A percentile compares a stretch with the other conserved stretches of the same genome.
Evolutionary conservation across 2,113 vertebrate species (phyloP).

Genomic region (Potamarius usumacintae): DNA sequence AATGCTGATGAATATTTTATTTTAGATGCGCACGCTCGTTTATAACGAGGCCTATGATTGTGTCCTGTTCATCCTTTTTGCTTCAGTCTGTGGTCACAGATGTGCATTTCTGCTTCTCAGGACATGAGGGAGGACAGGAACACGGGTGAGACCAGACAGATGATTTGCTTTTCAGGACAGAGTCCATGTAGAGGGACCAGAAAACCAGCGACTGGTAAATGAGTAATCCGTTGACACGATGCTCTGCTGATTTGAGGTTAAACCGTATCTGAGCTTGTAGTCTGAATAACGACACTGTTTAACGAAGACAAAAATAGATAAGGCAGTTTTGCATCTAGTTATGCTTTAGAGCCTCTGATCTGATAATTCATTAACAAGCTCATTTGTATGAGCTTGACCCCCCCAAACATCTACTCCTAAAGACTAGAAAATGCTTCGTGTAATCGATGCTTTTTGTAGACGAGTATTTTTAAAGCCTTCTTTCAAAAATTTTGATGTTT

Average conservation of each 20-base stretch:
- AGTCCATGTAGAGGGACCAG: too few relatives aligned
- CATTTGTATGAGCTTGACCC: too few relatives aligned
- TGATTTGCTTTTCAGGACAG: too few relatives aligned
- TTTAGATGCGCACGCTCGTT: background rate
- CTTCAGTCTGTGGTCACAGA: background rate
- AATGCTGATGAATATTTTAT: background rate
- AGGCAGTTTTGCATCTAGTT: too few relatives aligned
- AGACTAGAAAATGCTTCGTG: background rate
- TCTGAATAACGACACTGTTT: too few relatives aligned
- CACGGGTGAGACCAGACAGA: background rate
- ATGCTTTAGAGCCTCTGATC: too few relatives aligned
- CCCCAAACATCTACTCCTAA: background rate
- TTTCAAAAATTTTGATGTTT: background rate
- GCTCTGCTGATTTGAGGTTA: too few relatives aligned
- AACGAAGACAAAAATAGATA: too few relatives aligned
- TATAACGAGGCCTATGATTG: background rate
- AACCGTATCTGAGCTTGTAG: too few relatives aligned
- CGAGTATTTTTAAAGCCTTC: background rate
- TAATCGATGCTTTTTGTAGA: background rate
- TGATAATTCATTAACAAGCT: too few relatives aligned
- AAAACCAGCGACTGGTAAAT: too few relatives aligned
- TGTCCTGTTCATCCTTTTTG: background rate
- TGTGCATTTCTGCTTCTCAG: background rate
- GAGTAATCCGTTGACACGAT: too few relatives aligned
- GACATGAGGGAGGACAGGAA: background rate